Conservation (phyloP, 2,113 vertebrate genomes). For the Myiozetetes cayanensis region DNA sequence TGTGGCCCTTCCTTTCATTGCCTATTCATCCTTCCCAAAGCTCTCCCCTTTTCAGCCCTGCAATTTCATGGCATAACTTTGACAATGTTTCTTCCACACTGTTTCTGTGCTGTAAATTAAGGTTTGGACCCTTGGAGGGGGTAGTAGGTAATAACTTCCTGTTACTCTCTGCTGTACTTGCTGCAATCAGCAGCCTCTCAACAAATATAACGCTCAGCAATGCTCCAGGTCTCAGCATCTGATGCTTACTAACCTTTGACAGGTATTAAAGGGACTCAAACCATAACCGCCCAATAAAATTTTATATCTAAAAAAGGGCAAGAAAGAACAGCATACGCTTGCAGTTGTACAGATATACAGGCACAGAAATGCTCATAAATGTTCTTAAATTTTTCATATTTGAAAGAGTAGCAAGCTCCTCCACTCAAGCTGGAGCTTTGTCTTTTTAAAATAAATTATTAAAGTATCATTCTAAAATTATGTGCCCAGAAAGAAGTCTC, state of each 20-base stretch:
- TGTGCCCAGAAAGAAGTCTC: not conserved
- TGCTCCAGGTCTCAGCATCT: not conserved
- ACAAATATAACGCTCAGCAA: not conserved
- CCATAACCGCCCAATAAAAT: not conserved
- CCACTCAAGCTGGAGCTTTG: not conserved
- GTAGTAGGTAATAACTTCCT: not conserved
- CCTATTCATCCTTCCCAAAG: not conserved
- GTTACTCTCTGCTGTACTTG: not conserved
- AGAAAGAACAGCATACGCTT: not conserved
- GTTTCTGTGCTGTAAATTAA: not conserved
- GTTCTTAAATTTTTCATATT: not conserved
- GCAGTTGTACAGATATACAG: not conserved
- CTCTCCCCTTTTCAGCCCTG: not conserved
- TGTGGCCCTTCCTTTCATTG: not conserved
- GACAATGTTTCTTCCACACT: not conserved
- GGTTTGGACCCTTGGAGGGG: not conserved
- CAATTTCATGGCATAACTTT: not conserved
- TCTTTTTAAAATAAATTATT: conserved; percentile 9
- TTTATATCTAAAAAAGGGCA: not conserved
- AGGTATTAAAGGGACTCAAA: not conserved
- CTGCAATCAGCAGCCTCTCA: not conserved
- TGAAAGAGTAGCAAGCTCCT: not conserved
- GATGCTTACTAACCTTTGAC: not conserved
- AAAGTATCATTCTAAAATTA: not conserved
- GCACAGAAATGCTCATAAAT: not conserved